Base-by-base conservation (phyloP, 1,140 invertebrate genomes). In the Conus betulinus region DNA sequence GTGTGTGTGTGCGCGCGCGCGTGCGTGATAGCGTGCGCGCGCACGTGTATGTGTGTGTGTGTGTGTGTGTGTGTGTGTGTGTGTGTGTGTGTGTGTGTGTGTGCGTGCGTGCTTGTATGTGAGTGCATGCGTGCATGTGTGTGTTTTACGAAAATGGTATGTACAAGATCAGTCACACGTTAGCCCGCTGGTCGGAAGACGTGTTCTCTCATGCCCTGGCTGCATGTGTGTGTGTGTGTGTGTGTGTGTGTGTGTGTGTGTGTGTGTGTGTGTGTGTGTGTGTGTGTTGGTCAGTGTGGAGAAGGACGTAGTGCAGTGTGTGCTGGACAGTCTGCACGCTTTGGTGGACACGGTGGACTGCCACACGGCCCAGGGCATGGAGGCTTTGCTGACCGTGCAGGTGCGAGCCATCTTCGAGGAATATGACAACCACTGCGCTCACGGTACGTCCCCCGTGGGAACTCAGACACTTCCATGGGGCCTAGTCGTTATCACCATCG, bases 401-500 rank as follows among this genome's bases (percentile, higher is more conserved):
- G 67, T 85, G 25, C 20, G 63, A 17, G 51, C 84, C 23, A 76
- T 85, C 27, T 76, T 85, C 39, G 63, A 85, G 63, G 84, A 85
- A 17, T 85, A 85, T 67, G 84, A 85, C 84, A 76, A 74, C 67
- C 63, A 84, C 57, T 84, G 83, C 25, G 57, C 83, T 1, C 82
- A 84, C 82, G 82, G 82, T 84, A 23, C 11, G 82, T 51, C 5
- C 20, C 39, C 7, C 25, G 51, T 3, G 20, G 15, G 15, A 51
- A 52, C 52, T 4, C 79, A 20, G 25, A 15, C 39, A 51, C n/a
- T 11, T 39, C 39, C 39, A 39, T 0, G 39, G 3, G 39, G 39
- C 39, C 39, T 39, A 0, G 3, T 17, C 15, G 15, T 71, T 71
- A 71, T 20, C 67, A 17, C n/a, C 67, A 71, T 39, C n/a, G n/a